Base-by-base conservation (phyloP, 1,140 invertebrate species). In the Camponotus vicinus region DNA sequence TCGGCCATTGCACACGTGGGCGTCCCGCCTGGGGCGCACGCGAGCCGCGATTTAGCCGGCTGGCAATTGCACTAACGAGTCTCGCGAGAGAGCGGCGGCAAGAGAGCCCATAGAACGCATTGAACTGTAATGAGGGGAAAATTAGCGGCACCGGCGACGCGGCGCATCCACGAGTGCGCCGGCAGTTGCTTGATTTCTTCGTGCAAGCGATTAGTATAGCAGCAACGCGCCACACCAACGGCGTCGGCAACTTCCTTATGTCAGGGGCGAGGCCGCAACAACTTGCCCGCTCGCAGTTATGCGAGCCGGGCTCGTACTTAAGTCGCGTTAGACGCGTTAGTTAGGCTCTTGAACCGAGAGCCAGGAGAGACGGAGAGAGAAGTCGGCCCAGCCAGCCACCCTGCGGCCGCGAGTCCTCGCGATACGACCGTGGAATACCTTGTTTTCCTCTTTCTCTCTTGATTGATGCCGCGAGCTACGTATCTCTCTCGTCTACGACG, bases 201-300 rank as follows among this genome's bases (percentile, higher is more conserved):
- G 88, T 89, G 86, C 88, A 86, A 91, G 86, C 91, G 92, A 92
- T 92, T 92, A 93, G 88, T 79, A 79, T 82, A 76, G 73, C 45
- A 11, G 73, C 45, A 11, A 37, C 57, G 61, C 85, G 78, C 85
- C 32, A 69, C 59, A 37, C 32, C 45, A 21, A 8, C 42, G 21
- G 42, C 45, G 6, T 21, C 13, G 66, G 61, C 27, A 76, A 69
- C 87, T 69, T 83, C 67, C 66, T 76, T 55, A 63, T 77, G 61
- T 73, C 82, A 78, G 40, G 32, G 86, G 70, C 75, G 75, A 79
- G 76, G 75, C 76, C 15, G 77, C 77, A 79, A 80, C 69, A 64
- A 85, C 52, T 27, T 76, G 75, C 61, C 52, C 49, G 66, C 64
- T 37, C 37, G 76, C 87, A 86, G 69, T 61, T 89, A 66, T 57